These are phyloP conservation scores for Antechinus flavipes DNA, from an alignment of 2,113 vertebrate species.

Conservation along the genomic window DNA sequence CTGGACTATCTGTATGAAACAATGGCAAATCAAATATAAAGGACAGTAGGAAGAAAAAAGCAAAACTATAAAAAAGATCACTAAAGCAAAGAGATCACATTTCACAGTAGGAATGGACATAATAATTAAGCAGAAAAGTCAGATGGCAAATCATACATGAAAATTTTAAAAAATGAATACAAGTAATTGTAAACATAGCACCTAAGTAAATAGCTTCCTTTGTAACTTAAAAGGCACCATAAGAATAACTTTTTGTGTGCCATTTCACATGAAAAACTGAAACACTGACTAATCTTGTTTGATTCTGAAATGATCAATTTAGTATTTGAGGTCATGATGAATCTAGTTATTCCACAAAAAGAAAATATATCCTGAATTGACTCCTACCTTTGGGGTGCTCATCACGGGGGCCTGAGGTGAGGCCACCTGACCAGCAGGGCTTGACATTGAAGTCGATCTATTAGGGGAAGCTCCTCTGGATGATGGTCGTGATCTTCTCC, in stretches of 20 bases:
- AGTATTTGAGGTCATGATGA: background rate
- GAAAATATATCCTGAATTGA: fast-evolving
- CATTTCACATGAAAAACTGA: background rate
- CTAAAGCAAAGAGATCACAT: slow-evolving; percentile 70
- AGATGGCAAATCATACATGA: slow-evolving; percentile 68
- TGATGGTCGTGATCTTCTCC: slow-evolving; percentile 94
- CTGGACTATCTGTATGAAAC: slow-evolving; percentile 97
- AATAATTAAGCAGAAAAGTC: slow-evolving; percentile 65
- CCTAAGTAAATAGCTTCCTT: background rate
- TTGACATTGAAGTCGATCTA: slow-evolving; percentile 92
- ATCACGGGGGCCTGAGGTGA: slow-evolving; percentile 83
- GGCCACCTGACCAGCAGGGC: slow-evolving; percentile 88
- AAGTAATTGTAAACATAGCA: background rate
- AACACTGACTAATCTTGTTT: background rate
- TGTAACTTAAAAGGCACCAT: background rate
- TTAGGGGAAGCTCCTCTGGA: slow-evolving; percentile 96
- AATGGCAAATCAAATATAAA: slow-evolving; percentile 94
- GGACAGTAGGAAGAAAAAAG: slow-evolving; percentile 82
- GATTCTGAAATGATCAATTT: background rate
- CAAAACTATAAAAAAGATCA: slow-evolving; percentile 78
- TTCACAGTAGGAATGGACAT: slow-evolving; percentile 68
- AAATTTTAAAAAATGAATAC: background rate
- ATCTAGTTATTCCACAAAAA: background rate
- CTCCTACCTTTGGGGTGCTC: slow-evolving; percentile 92
- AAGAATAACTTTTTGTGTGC: background rate